These are phyloP conservation scores for Spilogale gracilis DNA, from an alignment of 2,113 vertebrate genomes.

Conservation along the genomic window DNA sequence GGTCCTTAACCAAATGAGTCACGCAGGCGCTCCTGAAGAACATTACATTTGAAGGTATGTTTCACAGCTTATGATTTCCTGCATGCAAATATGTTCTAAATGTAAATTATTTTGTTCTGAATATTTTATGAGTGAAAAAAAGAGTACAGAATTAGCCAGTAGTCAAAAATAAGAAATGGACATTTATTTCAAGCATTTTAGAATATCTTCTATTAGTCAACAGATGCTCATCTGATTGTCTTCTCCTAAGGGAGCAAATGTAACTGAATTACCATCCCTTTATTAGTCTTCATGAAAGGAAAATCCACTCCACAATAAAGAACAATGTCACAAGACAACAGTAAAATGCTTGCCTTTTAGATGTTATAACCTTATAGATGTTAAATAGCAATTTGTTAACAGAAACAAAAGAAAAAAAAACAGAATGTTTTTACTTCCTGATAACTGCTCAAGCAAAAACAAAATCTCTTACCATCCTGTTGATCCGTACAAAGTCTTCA, in stretches of 20 bases:
- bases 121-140: conserved; percentile 17
- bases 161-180: conserved; percentile 39
- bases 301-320: conserved; percentile 55
- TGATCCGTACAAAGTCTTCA: conserved; percentile 97
- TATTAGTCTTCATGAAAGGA: conserved; percentile 27
- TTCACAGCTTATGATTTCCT: conserved; percentile 24
- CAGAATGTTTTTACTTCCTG: neutral
- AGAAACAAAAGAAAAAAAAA: conserved; percentile 35
- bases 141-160: neutral
- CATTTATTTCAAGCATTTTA: conserved; percentile 47
- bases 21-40: neutral
- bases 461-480: conserved; percentile 94
- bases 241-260: conserved; percentile 61
- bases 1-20: neutral
- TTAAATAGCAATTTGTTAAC: conserved; percentile 48
- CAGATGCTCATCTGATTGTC: neutral
- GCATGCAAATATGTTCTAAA: neutral
- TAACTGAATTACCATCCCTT: conserved; percentile 57
- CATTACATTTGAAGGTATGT: neutral
- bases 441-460: conserved; percentile 16
- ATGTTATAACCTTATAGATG: neutral
- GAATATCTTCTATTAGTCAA: neutral
- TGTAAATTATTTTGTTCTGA: conserved; percentile 17
- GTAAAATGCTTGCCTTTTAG: neutral
- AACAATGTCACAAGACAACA: conserved; percentile 19